Base-by-base conservation (phyloP, 2,888 invertebrate genomes). In the Megaustenia siamemsis region DNA sequence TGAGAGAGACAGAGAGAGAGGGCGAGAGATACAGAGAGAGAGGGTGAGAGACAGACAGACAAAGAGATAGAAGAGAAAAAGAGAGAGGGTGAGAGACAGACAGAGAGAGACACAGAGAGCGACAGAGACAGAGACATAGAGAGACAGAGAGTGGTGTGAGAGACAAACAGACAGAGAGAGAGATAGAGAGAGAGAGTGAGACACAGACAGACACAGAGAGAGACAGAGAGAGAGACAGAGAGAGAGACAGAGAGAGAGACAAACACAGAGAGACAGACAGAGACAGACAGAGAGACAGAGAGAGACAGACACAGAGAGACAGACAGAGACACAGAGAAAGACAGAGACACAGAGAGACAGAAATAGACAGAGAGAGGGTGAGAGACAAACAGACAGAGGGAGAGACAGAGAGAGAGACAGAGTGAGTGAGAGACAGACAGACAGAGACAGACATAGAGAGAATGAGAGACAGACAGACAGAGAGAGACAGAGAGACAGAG, bases 251-350 rank as follows among this genome's bases (percentile, higher is more conserved):
- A 21, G 24, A 21, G 71, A 35, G 5, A 38, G 21, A 38, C 10
- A 21, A 21, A 35, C 24, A 38, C 10, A 38, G 28, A 10, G 38
- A 18, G 24, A 38, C 6, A 10, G 15, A 32, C 6, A 35, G 60
- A 38, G 6, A 60, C 56, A 49, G 15, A 28, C 15, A 32, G 78
- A 8, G 53, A 79, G 66, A 38, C 28, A 63, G 68, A 79, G 24
- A 63, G 66, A 79, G 63, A 79, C 18, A 79, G 79, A 79, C 18
- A 79, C 63, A 63, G 66, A 63, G 43, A 79, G 66, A 40, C 28
- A 63, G 66, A 66, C 15, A 21, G 66, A 40, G 24, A 79, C 28
- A 79, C n/a, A 10, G 43, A 6, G 6, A 68, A 21, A 43, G 3
- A 40, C 38, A 66, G 24, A 21, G 66, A 6, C 28, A 66, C 6